These are phyloP conservation scores for Spea hammondii DNA, from an alignment of 2,797 vertebrate species.

Conservation along the genomic window DNA sequence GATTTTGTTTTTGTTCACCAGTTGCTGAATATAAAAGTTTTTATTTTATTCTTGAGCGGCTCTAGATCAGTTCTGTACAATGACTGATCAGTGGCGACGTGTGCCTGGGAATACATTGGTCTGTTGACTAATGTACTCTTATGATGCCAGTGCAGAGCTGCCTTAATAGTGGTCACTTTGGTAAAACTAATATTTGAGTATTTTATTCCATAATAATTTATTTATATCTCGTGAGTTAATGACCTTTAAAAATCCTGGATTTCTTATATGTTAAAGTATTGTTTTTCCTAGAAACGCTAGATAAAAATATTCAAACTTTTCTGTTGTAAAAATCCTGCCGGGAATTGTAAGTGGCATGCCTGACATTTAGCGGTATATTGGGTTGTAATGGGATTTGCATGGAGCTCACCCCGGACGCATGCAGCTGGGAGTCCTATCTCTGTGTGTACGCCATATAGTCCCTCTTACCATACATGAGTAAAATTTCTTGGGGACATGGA, in stretches of 20 bases:
- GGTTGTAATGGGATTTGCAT: slow-evolving; percentile 44
- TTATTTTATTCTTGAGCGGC: too few relatives aligned
- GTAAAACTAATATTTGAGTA: not conserved
- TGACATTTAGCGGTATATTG: slow-evolving; percentile 41
- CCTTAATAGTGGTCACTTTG: not conserved
- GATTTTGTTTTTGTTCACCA: too few relatives aligned
- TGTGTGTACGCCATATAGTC: not conserved
- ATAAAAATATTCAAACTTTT: not conserved
- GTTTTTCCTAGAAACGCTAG: too few relatives aligned
- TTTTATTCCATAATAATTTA: not conserved
- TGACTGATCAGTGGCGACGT: too few relatives aligned
- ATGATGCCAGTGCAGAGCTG: too few relatives aligned
- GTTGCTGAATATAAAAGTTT: too few relatives aligned
- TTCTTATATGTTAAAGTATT: too few relatives aligned
- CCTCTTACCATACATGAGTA: not conserved
- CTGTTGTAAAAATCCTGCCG: slow-evolving; percentile 1
- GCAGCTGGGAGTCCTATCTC: slow-evolving; percentile 41
- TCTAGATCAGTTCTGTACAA: too few relatives aligned
- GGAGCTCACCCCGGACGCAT: slow-evolving; percentile 32
- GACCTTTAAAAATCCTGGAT: too few relatives aligned
- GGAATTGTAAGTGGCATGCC: slow-evolving; percentile 12
- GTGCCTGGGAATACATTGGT: too few relatives aligned
- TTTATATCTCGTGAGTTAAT: too few relatives aligned
- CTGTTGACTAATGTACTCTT: too few relatives aligned
- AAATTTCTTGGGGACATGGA: slow-evolving; percentile 8